These are phyloP conservation scores for Oreonectes daqikongensis DNA, from an alignment of 2,797 vertebrate genomes.

Conservation along the genomic window DNA sequence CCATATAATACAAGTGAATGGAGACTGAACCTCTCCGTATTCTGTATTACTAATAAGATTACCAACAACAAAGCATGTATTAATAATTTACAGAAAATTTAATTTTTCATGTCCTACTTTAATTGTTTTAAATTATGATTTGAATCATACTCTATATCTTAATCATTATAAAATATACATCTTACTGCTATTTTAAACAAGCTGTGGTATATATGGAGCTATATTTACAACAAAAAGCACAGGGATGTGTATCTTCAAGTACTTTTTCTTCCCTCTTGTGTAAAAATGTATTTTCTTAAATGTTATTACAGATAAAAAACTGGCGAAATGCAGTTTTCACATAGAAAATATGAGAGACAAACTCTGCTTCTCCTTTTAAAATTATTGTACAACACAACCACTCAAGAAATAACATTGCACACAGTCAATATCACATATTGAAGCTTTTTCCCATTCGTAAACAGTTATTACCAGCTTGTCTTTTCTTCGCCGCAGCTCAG, in stretches of 20 bases:
- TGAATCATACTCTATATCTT: too few relatives aligned
- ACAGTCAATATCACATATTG: slow-evolving; percentile 52
- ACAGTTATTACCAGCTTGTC: slow-evolving; percentile 61
- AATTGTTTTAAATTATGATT: too few relatives aligned
- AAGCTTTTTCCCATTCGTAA: slow-evolving; percentile 47
- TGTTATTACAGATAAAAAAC: slow-evolving; percentile 11
- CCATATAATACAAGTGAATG: not conserved
- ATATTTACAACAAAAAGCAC: not conserved
- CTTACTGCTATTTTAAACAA: too few relatives aligned
- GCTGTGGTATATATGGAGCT: too few relatives aligned
- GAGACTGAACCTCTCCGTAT: not conserved
- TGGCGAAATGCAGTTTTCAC: not conserved
- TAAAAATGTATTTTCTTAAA: not conserved
- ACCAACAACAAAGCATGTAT: not conserved
- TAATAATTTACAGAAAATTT: not conserved
- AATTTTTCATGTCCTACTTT: too few relatives aligned
- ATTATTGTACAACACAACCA: slow-evolving; percentile 15
- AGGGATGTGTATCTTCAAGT: not conserved
- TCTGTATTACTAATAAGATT: not conserved
- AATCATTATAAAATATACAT: too few relatives aligned
- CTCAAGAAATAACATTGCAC: slow-evolving; percentile 31
- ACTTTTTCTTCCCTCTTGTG: not conserved
- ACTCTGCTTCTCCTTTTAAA: slow-evolving; percentile 4
- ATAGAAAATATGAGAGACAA: not conserved
- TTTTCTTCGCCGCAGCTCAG: slow-evolving; percentile 68